Evolutionary conservation across 2,113 vertebrate species (phyloP).

Genomic region (Pterocles gutturalis): DNA sequence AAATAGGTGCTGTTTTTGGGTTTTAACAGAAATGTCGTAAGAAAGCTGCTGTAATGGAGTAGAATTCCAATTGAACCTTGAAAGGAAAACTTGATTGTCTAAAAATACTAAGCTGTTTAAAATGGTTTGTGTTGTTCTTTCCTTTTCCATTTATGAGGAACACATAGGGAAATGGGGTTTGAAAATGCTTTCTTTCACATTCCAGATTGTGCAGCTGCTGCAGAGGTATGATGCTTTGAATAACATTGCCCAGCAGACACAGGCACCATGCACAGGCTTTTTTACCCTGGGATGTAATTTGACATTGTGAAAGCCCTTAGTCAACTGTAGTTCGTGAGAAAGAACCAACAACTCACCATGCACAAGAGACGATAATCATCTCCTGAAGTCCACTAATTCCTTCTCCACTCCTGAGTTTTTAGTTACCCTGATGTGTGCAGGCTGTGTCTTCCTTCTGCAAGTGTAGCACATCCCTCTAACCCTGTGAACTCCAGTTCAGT

Average conservation of each 20-base stretch:
- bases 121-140: not conserved
- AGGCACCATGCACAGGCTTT: not conserved
- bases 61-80: not conserved
- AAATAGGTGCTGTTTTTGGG: not conserved
- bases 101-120: not conserved
- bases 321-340: not conserved
- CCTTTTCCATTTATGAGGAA: not conserved
- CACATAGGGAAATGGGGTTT: not conserved
- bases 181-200: not conserved
- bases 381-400: not conserved
- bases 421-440: not conserved
- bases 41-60: not conserved
- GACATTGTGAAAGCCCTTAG: not conserved
- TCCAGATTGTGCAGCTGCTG: not conserved
- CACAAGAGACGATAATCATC: not conserved
- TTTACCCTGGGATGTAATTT: not conserved
- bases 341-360: not conserved
- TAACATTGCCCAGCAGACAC: not conserved
- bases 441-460: not conserved
- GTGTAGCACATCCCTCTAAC: not conserved
- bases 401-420: not conserved
- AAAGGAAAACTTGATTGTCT: not conserved
- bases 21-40: not conserved
- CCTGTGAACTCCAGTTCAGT: not conserved
- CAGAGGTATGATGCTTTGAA: not conserved